Evolutionary conservation across 1,140 invertebrate genomes (phyloP).

Genomic region (Cotesia glomerata): DNA sequence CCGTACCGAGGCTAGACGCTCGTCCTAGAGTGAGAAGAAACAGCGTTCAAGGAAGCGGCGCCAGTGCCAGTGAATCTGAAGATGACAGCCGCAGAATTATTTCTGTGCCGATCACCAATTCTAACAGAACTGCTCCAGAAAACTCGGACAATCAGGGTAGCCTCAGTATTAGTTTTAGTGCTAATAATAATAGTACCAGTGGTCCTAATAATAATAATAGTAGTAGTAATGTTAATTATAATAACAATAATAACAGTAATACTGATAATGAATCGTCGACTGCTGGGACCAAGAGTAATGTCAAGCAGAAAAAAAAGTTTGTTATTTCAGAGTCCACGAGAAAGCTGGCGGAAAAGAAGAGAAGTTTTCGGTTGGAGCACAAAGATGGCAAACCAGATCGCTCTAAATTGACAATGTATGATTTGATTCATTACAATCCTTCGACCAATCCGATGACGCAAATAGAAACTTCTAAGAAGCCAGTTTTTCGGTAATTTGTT

Average conservation of each 20-base stretch:
- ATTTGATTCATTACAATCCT: conserved; percentile 91
- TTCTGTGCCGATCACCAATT: neutral
- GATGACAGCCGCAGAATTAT: conserved; percentile 53
- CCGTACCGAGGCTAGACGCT: conserved; percentile 54
- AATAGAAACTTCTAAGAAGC: conserved; percentile 29
- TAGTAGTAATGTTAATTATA: conserved; percentile 20
- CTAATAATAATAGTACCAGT: neutral
- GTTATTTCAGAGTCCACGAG: conserved; percentile 60
- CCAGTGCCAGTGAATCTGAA: conserved; percentile 59
- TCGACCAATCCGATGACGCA: conserved; percentile 71
- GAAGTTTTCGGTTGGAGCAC: conserved; percentile 68
- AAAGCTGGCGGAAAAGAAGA: conserved; percentile 64
- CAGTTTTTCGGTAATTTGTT: conserved; percentile 59
- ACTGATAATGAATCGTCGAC: conserved; percentile 36
- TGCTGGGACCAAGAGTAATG: conserved; percentile 3
- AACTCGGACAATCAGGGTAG: too few species aligned
- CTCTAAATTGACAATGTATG: conserved; percentile 82
- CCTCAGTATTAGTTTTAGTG: too few species aligned
- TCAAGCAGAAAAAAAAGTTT: conserved; percentile 47
- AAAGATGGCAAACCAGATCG: conserved; percentile 68
- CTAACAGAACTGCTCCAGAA: neutral
- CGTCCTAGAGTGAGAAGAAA: conserved; percentile 58
- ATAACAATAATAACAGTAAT: conserved; percentile 6
- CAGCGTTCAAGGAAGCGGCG: conserved; percentile 59
- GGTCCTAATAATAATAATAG: too few species aligned